Evolutionary conservation across 2,888 invertebrate species (phyloP).

Genomic region (Apocheima hispidaria): DNA sequence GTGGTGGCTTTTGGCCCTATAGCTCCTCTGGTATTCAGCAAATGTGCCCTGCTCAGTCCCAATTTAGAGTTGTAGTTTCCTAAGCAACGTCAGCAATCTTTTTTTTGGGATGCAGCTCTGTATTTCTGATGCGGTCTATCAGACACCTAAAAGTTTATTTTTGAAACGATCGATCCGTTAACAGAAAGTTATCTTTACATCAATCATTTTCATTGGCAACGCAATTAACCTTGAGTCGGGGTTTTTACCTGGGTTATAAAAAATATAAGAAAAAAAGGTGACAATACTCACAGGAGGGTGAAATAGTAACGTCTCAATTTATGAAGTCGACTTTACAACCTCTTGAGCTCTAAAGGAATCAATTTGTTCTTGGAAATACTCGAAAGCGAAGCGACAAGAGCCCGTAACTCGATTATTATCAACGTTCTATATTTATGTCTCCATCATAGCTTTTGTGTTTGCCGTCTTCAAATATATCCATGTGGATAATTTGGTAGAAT

Average conservation of each 20-base stretch:
- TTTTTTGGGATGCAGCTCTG: too few species aligned
- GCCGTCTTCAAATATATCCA: slow-evolving; percentile 47
- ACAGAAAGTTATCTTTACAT: slow-evolving; percentile 75
- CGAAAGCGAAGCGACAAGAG: slow-evolving; percentile 56
- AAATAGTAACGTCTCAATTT: slow-evolving; percentile 82
- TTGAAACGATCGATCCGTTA: slow-evolving; percentile 26
- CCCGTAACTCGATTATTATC: slow-evolving; percentile 57
- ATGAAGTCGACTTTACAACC: slow-evolving; percentile 58
- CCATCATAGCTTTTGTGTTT: slow-evolving; percentile 60
- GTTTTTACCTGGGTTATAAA: slow-evolving; percentile 70
- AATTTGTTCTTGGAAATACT: slow-evolving; percentile 49
- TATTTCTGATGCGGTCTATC: too few species aligned
- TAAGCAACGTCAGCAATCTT: too few species aligned
- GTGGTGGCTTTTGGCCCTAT: too few species aligned
- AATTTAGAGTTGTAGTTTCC: too few species aligned
- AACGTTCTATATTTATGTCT: slow-evolving; percentile 57
- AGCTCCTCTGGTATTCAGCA: too few species aligned
- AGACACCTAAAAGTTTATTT: too few species aligned
- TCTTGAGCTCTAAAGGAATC: slow-evolving; percentile 41
- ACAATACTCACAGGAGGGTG: slow-evolving; percentile 74
- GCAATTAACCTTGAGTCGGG: slow-evolving; percentile 70
- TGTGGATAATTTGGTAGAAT: slow-evolving; percentile 43
- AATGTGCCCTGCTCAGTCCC: too few species aligned
- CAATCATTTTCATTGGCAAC: slow-evolving; percentile 76
- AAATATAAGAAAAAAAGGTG: slow-evolving; percentile 69